Evolutionary conservation across 2,888 invertebrate genomes (phyloP).

Genomic region (Artemia sp.): DNA sequence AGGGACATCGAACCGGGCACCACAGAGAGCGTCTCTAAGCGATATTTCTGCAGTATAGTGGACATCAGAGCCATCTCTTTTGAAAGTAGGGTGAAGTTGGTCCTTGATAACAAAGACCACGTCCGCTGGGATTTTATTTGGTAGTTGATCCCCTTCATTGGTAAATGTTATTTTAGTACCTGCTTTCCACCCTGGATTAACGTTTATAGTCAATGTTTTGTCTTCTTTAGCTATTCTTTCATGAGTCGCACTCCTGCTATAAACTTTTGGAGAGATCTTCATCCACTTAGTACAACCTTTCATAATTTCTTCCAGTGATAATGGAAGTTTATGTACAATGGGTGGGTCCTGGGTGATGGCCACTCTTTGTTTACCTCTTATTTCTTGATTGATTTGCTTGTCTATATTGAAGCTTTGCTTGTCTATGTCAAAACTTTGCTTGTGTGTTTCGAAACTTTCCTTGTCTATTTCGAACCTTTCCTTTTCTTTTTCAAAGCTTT

Average conservation of each 20-base stretch:
- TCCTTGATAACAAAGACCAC: constrained; percentile 91
- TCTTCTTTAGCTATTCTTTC: constrained; percentile 53
- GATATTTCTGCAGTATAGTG: constrained; percentile 68
- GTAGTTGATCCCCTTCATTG: constrained; percentile 82
- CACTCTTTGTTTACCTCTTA: constrained; percentile 45
- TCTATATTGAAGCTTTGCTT: too few species aligned
- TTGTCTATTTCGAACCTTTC: too few species aligned
- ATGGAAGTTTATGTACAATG: constrained; percentile 79
- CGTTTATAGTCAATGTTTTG: constrained; percentile 81
- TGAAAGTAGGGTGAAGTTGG: constrained; percentile 77
- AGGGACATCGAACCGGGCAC: constrained; percentile 67
- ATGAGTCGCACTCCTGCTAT: constrained; percentile 51
- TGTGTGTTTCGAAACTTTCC: too few species aligned
- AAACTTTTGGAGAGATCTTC: constrained; percentile 79
- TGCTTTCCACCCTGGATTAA: constrained; percentile 95
- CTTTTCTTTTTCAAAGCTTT: too few species aligned
- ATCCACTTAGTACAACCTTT: constrained; percentile 92
- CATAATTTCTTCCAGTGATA: constrained; percentile 79
- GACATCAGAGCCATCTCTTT: constrained; percentile 81
- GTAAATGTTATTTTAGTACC: constrained; percentile 97
- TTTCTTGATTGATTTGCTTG: constrained; percentile 38
- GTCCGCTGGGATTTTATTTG: constrained; percentile 85
- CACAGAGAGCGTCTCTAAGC: constrained; percentile 72
- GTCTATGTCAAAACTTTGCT: too few species aligned
- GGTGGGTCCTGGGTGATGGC: constrained; percentile 57